phyloP scores from a whole-genome alignment of 2,113 vertebrate genomes.

The Gadus macrocephalus region DNA sequence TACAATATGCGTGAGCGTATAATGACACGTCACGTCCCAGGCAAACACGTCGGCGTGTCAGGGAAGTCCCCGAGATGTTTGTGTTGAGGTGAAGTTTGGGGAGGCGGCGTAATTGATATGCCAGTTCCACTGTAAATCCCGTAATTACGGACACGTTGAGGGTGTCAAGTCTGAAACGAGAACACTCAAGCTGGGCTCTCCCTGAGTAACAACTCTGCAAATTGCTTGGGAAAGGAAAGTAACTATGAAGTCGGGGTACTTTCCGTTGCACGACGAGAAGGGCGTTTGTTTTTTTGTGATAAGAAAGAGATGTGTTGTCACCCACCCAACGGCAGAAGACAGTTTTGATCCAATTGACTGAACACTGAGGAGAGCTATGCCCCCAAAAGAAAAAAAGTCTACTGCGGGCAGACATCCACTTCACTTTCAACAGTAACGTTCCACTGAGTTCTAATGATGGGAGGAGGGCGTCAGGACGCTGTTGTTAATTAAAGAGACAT shows the following conservation, averaged over 20 bases:
- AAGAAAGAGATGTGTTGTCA: slow-evolving; percentile 19
- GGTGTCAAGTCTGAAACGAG: slow-evolving; percentile 26
- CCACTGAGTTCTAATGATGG: no score
- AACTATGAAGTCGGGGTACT: slow-evolving; percentile 2
- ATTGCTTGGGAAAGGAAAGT: slow-evolving; percentile 25
- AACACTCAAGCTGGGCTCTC: slow-evolving; percentile 23
- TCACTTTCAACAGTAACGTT: no score
- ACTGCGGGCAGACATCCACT: no score
- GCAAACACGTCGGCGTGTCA: slow-evolving; percentile 45
- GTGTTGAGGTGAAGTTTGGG: slow-evolving; percentile 40
- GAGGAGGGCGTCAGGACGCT: no score
- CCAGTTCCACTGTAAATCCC: slow-evolving; percentile 34
- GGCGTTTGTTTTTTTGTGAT: not conserved
- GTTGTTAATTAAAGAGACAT: no score
- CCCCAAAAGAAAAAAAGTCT: no score
- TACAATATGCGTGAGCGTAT: slow-evolving; percentile 40
- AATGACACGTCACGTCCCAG: slow-evolving; percentile 44
- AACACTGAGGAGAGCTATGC: slow-evolving; percentile 10
- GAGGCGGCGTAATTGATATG: slow-evolving; percentile 39
- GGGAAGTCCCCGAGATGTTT: slow-evolving; percentile 38
- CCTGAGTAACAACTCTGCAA: slow-evolving; percentile 14
- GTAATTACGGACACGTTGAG: slow-evolving; percentile 33
- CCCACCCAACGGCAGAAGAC: slow-evolving; percentile 30
- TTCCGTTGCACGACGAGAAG: slow-evolving; percentile 1
- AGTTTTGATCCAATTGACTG: slow-evolving; percentile 37